These are phyloP conservation scores for Odontesthes bonariensis DNA, from an alignment of 2,113 vertebrate genomes.

Conservation along the genomic window DNA sequence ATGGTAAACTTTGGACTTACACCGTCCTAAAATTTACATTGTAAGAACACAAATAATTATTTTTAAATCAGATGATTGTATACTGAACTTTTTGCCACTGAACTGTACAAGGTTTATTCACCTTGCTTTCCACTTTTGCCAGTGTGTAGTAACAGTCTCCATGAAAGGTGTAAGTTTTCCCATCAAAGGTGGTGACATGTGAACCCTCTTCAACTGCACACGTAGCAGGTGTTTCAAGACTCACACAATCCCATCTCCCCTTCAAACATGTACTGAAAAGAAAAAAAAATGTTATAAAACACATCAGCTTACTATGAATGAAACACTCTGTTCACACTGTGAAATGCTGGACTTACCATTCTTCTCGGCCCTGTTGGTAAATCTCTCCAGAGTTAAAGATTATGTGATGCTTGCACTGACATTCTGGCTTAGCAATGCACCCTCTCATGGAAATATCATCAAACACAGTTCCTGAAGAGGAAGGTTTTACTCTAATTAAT, in stretches of 20 bases:
- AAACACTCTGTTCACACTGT: background rate
- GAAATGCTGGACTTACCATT: slow-evolving; percentile 83
- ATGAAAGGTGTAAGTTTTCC: slow-evolving; percentile 92
- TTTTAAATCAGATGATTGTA: background rate
- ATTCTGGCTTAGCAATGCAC: slow-evolving; percentile 86
- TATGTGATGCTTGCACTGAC: slow-evolving; percentile 86
- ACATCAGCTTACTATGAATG: background rate
- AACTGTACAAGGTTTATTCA: background rate
- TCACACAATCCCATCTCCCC: slow-evolving; percentile 89
- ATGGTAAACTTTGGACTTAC: slow-evolving; percentile 81
- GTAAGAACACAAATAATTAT: background rate
- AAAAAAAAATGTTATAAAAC: background rate
- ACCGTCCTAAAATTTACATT: slow-evolving; percentile 72
- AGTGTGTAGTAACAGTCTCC: slow-evolving; percentile 93
- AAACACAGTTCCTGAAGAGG: slow-evolving; percentile 88
- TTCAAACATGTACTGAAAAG: slow-evolving; percentile 85
- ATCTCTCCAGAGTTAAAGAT: slow-evolving; percentile 82
- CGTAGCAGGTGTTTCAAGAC: slow-evolving; percentile 80
- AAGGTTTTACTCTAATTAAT: background rate
- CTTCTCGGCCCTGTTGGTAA: slow-evolving; percentile 81
- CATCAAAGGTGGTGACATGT: slow-evolving; percentile 93
- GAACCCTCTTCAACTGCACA: slow-evolving; percentile 93
- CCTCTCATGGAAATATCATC: slow-evolving; percentile 88
- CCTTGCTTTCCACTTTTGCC: slow-evolving; percentile 84
- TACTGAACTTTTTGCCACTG: background rate